These are phyloP conservation scores for Serinus canaria DNA, from an alignment of 2,113 vertebrate species.

Conservation along the genomic window DNA sequence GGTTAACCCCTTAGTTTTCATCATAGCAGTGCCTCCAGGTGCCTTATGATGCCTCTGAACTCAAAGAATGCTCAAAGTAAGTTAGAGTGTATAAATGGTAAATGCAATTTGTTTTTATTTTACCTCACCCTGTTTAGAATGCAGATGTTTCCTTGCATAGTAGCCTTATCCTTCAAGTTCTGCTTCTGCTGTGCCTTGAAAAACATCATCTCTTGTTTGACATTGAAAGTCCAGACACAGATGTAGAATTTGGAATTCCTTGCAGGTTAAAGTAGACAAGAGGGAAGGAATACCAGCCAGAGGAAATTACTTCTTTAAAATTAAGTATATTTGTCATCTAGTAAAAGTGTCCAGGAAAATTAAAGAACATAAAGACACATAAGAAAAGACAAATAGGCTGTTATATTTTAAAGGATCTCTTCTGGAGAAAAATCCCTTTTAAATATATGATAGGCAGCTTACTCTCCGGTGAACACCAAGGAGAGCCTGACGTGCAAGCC, in stretches of 20 bases:
- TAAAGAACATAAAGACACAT: conserved; percentile 18
- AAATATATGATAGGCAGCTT: conserved; percentile 13
- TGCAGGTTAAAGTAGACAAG: conserved; percentile 1
- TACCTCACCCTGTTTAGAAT: not conserved
- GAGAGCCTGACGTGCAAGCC: not conserved
- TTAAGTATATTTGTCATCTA: conserved; percentile 55
- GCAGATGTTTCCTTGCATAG: not conserved
- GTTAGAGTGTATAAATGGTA: not conserved
- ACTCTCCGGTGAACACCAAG: not conserved
- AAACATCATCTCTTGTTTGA: conserved; percentile 6
- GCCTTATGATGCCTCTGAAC: not conserved
- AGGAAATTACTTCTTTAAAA: conserved; percentile 40
- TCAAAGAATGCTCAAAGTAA: not conserved
- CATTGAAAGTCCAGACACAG: conserved; percentile 36
- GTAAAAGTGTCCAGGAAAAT: conserved; percentile 27
- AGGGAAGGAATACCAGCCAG: not conserved
- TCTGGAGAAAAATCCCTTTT: conserved; percentile 30
- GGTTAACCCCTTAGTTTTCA: not conserved
- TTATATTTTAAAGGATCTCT: conserved; percentile 15
- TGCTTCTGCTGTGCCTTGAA: not conserved
- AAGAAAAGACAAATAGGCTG: conserved; percentile 31
- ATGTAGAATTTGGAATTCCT: conserved; percentile 22
- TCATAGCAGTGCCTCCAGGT: not conserved
- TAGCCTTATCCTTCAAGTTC: conserved; percentile 15
- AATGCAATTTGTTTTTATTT: not conserved